A percentile compares a stretch with the other conserved stretches of the same genome.
Evolutionary conservation across 2,888 invertebrate genomes (phyloP).

Genomic region (Ormyrus rosae): DNA sequence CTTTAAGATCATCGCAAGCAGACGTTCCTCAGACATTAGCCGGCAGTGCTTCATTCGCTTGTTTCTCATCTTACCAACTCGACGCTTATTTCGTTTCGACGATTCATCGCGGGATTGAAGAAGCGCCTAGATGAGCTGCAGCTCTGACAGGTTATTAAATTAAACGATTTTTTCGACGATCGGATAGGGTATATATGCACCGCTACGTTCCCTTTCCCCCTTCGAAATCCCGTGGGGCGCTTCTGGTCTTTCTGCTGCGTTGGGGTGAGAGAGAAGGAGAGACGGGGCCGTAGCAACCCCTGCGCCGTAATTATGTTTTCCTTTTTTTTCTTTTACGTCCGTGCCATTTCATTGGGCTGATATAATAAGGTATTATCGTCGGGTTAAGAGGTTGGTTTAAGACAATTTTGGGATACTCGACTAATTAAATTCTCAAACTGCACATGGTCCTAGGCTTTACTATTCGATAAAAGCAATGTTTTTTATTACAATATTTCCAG

Average conservation of each 20-base stretch:
- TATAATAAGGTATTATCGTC: constrained; percentile 71
- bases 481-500: no score
- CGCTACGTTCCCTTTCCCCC: not conserved
- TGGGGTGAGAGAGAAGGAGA: constrained; percentile 1
- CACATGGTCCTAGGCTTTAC: constrained; percentile 3
- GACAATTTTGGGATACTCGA: constrained; percentile 64
- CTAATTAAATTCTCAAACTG: constrained; percentile 63
- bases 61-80: constrained; percentile 36
- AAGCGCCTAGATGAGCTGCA: constrained; percentile 57
- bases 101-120: constrained; percentile 20
- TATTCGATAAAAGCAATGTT: not conserved
- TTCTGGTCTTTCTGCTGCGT: constrained; percentile 67
- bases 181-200: constrained; percentile 33
- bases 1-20: constrained; percentile 58
- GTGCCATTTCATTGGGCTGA: constrained; percentile 72
- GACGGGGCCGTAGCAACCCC: constrained; percentile 71
- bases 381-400: constrained; percentile 60
- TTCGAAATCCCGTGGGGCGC: constrained; percentile 70
- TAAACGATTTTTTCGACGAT: constrained; percentile 71
- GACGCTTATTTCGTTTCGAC: constrained; percentile 18
- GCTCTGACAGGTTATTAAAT: constrained; percentile 73
- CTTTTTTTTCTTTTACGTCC: constrained; percentile 69
- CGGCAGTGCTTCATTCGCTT: constrained; percentile 39
- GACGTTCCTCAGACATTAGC: constrained; percentile 30
- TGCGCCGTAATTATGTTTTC: constrained; percentile 74